Evolutionary conservation across 1,140 invertebrate species (phyloP).

Genomic region (Ceratina japonica): DNA sequence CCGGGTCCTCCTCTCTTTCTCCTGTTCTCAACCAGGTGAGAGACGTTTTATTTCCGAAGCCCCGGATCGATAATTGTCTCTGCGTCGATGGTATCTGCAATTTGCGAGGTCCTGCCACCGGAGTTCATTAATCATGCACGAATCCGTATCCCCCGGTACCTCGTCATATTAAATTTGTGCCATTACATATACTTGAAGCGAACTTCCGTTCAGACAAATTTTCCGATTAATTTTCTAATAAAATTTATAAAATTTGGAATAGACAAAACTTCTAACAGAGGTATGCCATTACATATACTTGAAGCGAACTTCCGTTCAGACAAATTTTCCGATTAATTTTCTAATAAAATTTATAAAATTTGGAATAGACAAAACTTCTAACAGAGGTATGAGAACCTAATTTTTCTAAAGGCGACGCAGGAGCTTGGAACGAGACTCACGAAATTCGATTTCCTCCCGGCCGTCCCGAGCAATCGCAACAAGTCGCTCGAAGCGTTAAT

Average conservation of each 20-base stretch:
- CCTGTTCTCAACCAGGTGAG: not conserved
- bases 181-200: too few species aligned
- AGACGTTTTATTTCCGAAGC: not conserved
- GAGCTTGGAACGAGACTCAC: not conserved
- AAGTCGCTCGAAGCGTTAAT: not conserved
- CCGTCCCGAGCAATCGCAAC: not conserved
- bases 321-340: too few species aligned
- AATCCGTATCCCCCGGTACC: too few species aligned
- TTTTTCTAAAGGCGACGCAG: too few species aligned
- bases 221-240: too few species aligned
- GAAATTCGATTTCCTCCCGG: slow-evolving; percentile 1
- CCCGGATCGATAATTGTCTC: slow-evolving; percentile 17
- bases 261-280: too few species aligned
- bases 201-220: not conserved
- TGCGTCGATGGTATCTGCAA: not conserved
- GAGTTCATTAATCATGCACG: not conserved
- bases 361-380: too few species aligned
- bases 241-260: too few species aligned
- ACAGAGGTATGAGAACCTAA: too few species aligned
- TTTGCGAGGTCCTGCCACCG: not conserved
- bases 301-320: too few species aligned
- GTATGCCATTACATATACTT: too few species aligned
- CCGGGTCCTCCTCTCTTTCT: not conserved
- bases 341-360: too few species aligned
- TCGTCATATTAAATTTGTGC: not conserved